phyloP scores from a whole-genome alignment of 2,797 vertebrate species.

The Anableps anableps region DNA sequence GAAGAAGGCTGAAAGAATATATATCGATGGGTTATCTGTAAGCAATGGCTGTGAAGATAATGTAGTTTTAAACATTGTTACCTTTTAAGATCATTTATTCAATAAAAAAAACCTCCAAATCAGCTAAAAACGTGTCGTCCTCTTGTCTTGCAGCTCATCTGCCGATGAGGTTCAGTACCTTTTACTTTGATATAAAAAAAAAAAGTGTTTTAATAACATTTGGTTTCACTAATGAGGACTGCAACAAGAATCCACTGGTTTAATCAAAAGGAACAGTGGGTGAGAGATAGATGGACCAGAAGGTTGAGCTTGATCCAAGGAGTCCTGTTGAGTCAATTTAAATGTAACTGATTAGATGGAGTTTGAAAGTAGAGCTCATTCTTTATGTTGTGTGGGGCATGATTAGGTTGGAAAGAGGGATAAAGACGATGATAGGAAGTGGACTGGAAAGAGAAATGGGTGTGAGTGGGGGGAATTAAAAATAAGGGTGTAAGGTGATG shows the following conservation, averaged over 20 bases:
- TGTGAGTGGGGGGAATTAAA: too few species aligned
- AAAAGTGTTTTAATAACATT: background rate
- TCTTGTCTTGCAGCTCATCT: constrained; percentile 55
- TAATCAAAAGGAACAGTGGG: too few species aligned
- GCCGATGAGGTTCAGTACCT: background rate
- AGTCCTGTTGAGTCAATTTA: too few species aligned
- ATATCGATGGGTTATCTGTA: constrained; percentile 90
- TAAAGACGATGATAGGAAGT: too few species aligned
- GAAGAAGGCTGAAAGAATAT: constrained; percentile 70
- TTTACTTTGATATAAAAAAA: background rate
- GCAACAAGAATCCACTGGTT: too few species aligned
- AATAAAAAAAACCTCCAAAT: constrained; percentile 92
- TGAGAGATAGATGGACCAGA: background rate
- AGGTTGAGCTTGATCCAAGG: too few species aligned
- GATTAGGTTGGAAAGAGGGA: too few species aligned
- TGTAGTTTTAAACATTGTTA: constrained; percentile 99
- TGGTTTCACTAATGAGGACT: background rate
- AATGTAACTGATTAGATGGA: too few species aligned
- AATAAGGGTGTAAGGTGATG: too few species aligned
- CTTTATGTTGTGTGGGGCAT: too few species aligned
- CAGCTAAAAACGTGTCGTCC: constrained; percentile 65
- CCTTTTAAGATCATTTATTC: constrained; percentile 99
- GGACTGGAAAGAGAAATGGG: too few species aligned
- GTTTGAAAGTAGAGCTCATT: too few species aligned
- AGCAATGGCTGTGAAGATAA: constrained; percentile 97